Conservation (phyloP, 2,113 vertebrate genomes). For the Gracilinanus agilis region DNA sequence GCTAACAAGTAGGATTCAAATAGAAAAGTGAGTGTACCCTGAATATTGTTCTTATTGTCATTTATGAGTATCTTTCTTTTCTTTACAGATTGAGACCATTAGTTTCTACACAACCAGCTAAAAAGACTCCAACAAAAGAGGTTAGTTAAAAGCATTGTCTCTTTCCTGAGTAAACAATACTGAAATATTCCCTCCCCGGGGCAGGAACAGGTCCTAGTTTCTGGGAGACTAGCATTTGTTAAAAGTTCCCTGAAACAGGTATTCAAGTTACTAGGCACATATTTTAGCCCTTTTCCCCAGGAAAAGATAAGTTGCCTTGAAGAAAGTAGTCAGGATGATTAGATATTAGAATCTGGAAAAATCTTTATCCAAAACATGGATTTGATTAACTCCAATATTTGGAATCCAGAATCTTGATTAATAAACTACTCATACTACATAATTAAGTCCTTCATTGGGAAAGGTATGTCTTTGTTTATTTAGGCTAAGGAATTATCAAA, state of each 20-base stretch:
- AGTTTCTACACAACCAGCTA: slow-evolving; percentile 87
- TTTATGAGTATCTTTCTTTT: slow-evolving; percentile 44
- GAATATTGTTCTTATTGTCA: neutral
- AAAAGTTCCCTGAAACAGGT: neutral
- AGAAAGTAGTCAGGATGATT: neutral
- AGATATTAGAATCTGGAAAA: neutral
- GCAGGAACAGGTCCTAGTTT: neutral
- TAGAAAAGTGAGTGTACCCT: neutral
- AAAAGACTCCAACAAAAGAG: slow-evolving; percentile 90
- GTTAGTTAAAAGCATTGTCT: slow-evolving; percentile 73
- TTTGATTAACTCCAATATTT: neutral
- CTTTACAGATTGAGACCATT: slow-evolving; percentile 90
- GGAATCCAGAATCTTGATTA: neutral
- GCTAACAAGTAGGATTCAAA: neutral
- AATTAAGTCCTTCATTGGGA: neutral
- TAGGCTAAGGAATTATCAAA: neutral
- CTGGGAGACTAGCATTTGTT: neutral
- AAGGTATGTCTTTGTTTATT: neutral
- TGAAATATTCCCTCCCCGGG: neutral
- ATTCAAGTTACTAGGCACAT: neutral
- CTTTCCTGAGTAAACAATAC: neutral
- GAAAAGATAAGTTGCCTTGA: neutral
- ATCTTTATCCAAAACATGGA: neutral
- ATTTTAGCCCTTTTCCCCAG: neutral
- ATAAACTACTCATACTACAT: neutral